These are phyloP conservation scores for Phyllotreta cruciferae DNA, from an alignment of 2,888 invertebrate genomes.

Conservation along the genomic window DNA sequence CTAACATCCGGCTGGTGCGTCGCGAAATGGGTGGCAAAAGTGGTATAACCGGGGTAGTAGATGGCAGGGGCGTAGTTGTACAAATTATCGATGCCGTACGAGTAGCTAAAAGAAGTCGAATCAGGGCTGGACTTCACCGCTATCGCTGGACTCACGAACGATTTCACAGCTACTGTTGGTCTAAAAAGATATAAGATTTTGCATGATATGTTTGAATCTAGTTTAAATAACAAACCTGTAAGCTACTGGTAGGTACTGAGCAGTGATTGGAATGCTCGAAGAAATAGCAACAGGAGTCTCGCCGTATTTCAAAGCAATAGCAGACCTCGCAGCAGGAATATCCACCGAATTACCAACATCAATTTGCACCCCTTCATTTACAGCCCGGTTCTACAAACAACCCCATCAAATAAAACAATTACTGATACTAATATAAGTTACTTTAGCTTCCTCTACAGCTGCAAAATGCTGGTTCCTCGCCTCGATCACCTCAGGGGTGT, in stretches of 20 bases:
- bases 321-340: slow-evolving; percentile 17
- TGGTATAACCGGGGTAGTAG: slow-evolving; percentile 12
- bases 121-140: slow-evolving; percentile 29
- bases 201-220: background rate
- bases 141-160: slow-evolving; percentile 27
- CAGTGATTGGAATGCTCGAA: slow-evolving; percentile 4
- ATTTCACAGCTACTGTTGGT: slow-evolving; percentile 24
- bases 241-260: slow-evolving; percentile 4
- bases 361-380: background rate
- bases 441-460: slow-evolving; percentile 56
- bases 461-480: slow-evolving; percentile 59
- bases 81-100: slow-evolving; percentile 29
- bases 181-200: background rate
- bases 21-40: slow-evolving; percentile 11
- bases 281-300: slow-evolving; percentile 16
- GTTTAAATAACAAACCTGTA: slow-evolving; percentile 14
- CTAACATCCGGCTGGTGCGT: slow-evolving; percentile 1
- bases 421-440: slow-evolving; percentile 14
- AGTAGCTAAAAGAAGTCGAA: slow-evolving; percentile 34
- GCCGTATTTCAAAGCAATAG: slow-evolving; percentile 19
- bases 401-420: background rate
- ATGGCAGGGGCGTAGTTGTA: slow-evolving; percentile 8
- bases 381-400: slow-evolving; percentile 14
- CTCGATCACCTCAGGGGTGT: slow-evolving; percentile 61
- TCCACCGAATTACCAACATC: slow-evolving; percentile 20